These are phyloP conservation scores for Channa striata DNA, from an alignment of 2,797 vertebrate genomes.

Conservation along the genomic window DNA sequence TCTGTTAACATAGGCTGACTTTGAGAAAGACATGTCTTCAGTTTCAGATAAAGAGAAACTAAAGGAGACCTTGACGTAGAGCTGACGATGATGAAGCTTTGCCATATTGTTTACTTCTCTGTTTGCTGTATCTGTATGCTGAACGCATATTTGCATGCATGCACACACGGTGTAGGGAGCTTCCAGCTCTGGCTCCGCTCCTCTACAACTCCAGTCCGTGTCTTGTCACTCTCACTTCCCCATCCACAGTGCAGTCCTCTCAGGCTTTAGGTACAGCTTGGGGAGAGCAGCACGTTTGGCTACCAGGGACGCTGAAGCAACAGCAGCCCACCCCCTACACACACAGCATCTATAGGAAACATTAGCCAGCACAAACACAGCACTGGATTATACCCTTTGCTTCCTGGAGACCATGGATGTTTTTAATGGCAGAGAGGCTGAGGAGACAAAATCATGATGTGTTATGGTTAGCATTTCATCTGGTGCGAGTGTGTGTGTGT, in stretches of 20 bases:
- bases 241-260: constrained; percentile 84
- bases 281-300: constrained; percentile 85
- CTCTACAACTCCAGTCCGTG: constrained; percentile 66
- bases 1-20: constrained; percentile 52
- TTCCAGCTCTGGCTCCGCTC: constrained; percentile 48
- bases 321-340: constrained; percentile 74
- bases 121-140: constrained; percentile 55
- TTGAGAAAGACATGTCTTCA: constrained; percentile 32
- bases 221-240: constrained; percentile 74
- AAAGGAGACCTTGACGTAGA: background rate
- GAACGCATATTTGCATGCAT: constrained; percentile 49
- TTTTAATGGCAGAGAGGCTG: constrained; percentile 67
- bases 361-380: constrained; percentile 55
- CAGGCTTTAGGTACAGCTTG: constrained; percentile 88
- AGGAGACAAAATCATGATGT: constrained; percentile 79
- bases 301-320: constrained; percentile 82
- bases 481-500: constrained; percentile 67
- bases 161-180: constrained; percentile 46
- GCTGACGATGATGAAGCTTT: background rate
- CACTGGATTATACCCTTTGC: constrained; percentile 57
- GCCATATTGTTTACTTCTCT: constrained; percentile 47
- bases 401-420: constrained; percentile 70
- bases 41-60: constrained; percentile 21
- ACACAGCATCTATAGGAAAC: constrained; percentile 77
- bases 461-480: constrained; percentile 80